These are phyloP conservation scores for Morpho helenor DNA, from an alignment of 2,888 invertebrate species.

Conservation along the genomic window DNA sequence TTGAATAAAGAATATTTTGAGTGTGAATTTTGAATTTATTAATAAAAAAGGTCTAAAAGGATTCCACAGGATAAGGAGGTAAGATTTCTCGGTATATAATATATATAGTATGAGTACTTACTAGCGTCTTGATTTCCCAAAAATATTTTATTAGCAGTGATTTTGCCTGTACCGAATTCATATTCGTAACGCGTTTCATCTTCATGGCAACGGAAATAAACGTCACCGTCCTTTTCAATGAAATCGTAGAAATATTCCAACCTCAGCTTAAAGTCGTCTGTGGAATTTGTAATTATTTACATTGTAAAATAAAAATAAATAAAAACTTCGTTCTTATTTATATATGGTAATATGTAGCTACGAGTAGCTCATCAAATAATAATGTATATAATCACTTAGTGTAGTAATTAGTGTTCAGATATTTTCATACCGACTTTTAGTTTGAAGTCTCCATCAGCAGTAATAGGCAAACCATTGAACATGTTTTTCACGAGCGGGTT, in stretches of 20 bases:
- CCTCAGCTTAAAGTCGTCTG: slow-evolving; percentile 29
- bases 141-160: slow-evolving; percentile 32
- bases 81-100: too few relatives aligned
- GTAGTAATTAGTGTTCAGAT: background rate
- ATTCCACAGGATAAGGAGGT: too few relatives aligned
- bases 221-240: slow-evolving; percentile 29
- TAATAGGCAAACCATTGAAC: slow-evolving; percentile 31
- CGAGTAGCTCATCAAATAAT: too few relatives aligned
- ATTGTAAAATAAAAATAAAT: background rate
- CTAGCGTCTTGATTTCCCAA: slow-evolving; percentile 41
- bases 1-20: too few relatives aligned
- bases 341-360: background rate
- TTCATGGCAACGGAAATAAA: slow-evolving; percentile 30
- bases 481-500: slow-evolving; percentile 31
- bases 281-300: background rate
- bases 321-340: too few relatives aligned
- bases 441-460: slow-evolving; percentile 42
- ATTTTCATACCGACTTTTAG: slow-evolving; percentile 35
- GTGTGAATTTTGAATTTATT: too few relatives aligned
- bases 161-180: background rate
- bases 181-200: background rate
- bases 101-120: slow-evolving; percentile 19
- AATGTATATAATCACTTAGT: too few relatives aligned
- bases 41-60: too few relatives aligned
- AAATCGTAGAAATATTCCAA: slow-evolving; percentile 27